These are phyloP conservation scores for Calidris pugnax DNA, from an alignment of 2,113 vertebrate species.

Conservation along the genomic window DNA sequence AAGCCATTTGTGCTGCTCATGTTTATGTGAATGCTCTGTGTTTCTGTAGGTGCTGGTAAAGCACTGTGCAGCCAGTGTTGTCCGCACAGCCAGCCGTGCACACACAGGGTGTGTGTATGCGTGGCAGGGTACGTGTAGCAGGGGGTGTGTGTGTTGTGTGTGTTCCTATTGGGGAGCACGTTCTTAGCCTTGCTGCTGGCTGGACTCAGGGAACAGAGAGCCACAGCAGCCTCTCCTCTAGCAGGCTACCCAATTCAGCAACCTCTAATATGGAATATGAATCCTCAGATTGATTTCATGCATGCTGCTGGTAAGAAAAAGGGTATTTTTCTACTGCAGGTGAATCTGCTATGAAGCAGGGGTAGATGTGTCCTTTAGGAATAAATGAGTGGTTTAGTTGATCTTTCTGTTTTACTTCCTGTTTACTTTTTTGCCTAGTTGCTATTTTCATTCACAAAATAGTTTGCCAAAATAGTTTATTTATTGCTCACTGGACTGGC, in stretches of 20 bases:
- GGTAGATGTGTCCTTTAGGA: neutral
- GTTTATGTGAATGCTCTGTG: neutral
- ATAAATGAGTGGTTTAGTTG: neutral
- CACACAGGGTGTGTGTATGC: neutral
- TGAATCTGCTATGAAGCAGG: neutral
- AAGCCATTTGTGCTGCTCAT: neutral
- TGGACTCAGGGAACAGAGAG: neutral
- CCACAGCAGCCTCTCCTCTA: neutral
- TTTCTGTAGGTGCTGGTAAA: neutral
- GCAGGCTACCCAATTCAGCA: neutral
- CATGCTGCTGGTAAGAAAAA: neutral
- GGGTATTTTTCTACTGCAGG: neutral
- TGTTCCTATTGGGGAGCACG: fast-evolving
- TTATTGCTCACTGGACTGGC: neutral
- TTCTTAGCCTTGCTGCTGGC: fast-evolving
- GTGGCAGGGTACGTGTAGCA: neutral
- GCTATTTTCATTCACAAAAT: neutral
- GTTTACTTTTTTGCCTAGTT: neutral
- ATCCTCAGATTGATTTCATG: neutral
- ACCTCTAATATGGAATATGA: neutral
- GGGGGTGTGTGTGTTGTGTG: neutral
- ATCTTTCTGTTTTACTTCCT: neutral
- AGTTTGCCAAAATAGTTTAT: neutral
- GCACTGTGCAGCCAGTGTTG: neutral
- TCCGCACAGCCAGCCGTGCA: neutral